These are phyloP conservation scores for Dicaeum eximium DNA, from an alignment of 2,113 vertebrate species.

Conservation along the genomic window DNA sequence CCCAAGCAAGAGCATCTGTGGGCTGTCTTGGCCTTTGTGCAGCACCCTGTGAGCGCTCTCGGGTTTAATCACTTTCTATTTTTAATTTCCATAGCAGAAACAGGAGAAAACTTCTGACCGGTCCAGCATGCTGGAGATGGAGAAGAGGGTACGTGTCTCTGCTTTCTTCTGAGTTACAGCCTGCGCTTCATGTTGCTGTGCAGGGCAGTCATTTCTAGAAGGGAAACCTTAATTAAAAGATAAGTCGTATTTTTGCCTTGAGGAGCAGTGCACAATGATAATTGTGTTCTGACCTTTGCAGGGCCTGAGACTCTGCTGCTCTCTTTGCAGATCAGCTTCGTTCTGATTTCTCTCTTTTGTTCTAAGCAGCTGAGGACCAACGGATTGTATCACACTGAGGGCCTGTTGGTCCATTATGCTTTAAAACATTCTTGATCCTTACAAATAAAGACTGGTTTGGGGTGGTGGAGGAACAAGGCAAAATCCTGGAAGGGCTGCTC, in stretches of 20 bases:
- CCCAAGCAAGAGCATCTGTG: background rate
- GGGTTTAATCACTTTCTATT: conserved; percentile 33
- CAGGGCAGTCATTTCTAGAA: background rate
- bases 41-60: background rate
- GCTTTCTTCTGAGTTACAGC: background rate
- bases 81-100: conserved; percentile 74
- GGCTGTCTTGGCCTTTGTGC: background rate
- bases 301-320: background rate
- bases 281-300: conserved; percentile 22
- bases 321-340: background rate
- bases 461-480: background rate
- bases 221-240: conserved; percentile 49
- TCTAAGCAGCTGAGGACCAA: background rate
- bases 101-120: conserved; percentile 89
- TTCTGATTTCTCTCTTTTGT: background rate
- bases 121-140: conserved; percentile 85
- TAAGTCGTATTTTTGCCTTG: conserved; percentile 7
- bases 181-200: background rate
- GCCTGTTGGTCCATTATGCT: background rate
- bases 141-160: conserved; percentile 84
- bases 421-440: background rate
- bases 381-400: background rate
- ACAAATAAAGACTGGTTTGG: background rate
- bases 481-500: background rate
- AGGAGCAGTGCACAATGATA: background rate